These are phyloP conservation scores for Steinernema feltiae DNA, from an alignment of 1,140 invertebrate genomes.

Conservation along the genomic window DNA sequence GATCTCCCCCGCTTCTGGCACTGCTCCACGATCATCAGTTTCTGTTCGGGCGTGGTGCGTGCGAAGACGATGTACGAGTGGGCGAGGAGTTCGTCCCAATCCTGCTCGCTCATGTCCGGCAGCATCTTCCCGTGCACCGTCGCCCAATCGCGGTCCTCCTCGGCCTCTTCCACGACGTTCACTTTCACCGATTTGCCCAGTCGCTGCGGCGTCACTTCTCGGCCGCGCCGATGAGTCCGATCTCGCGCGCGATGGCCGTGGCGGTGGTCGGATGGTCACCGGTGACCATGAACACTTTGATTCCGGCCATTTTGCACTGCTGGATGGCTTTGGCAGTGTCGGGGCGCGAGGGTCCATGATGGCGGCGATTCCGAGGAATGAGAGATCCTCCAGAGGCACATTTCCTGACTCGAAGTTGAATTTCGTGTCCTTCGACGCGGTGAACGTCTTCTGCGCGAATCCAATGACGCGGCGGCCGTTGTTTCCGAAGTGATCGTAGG, in stretches of 20 bases:
- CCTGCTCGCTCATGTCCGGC: slow-evolving; percentile 33
- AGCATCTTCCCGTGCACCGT: slow-evolving; percentile 47
- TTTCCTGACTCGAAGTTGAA: slow-evolving; percentile 39
- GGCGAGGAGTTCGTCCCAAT: slow-evolving; percentile 58
- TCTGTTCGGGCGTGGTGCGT: slow-evolving; percentile 75
- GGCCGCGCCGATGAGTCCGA: slow-evolving; percentile 42
- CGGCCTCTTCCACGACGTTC: background rate
- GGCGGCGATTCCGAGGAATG: slow-evolving; percentile 42
- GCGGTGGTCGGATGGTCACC: slow-evolving; percentile 55
- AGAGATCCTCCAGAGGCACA: slow-evolving; percentile 37
- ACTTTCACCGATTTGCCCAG: background rate
- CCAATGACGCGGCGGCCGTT: slow-evolving; percentile 51
- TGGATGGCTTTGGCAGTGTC: slow-evolving; percentile 47
- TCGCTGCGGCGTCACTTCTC: background rate
- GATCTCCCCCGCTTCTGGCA: slow-evolving; percentile 70
- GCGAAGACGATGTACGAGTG: slow-evolving; percentile 78
- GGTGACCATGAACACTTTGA: slow-evolving; percentile 56
- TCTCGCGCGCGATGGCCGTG: slow-evolving; percentile 49
- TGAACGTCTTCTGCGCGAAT: slow-evolving; percentile 44
- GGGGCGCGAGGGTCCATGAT: slow-evolving; percentile 48
- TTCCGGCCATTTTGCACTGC: slow-evolving; percentile 48
- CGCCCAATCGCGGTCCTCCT: slow-evolving; percentile 33
- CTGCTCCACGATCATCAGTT: slow-evolving; percentile 75
- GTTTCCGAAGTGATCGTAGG: slow-evolving; percentile 45
- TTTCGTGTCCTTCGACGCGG: slow-evolving; percentile 30